phyloP scores from a whole-genome alignment of 1,140 invertebrate genomes.

The Drosophila saltans region DNA sequence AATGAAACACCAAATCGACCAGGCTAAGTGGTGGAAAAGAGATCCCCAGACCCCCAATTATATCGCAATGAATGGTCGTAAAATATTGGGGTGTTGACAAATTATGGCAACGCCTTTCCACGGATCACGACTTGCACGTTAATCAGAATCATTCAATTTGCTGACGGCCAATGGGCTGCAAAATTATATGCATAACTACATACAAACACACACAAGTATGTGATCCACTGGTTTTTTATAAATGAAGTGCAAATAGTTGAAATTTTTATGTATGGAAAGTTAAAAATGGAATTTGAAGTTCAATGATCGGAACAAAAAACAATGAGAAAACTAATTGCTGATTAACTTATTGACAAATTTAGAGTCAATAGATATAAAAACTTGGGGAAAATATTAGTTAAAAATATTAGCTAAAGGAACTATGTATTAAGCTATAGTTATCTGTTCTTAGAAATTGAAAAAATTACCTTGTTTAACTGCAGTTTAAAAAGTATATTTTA shows the following conservation, averaged over 20 bases:
- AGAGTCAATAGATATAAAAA: too few relatives aligned
- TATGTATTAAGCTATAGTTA: too few relatives aligned
- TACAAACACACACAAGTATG: not conserved
- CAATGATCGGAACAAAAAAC: not conserved
- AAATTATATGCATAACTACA: slow-evolving; percentile 2
- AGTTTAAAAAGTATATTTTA: too few relatives aligned
- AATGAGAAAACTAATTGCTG: not conserved
- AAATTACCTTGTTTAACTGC: too few relatives aligned
- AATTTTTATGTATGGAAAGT: not conserved
- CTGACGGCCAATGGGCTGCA: not conserved
- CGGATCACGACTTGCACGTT: slow-evolving; percentile 64
- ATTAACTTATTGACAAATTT: too few relatives aligned
- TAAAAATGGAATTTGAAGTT: not conserved
- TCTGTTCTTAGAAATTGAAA: too few relatives aligned
- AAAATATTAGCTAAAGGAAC: too few relatives aligned
- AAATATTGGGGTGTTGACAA: slow-evolving; percentile 83
- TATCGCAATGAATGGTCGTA: slow-evolving; percentile 78
- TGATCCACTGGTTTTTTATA: too few relatives aligned
- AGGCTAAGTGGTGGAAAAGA: slow-evolving; percentile 26
- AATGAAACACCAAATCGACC: slow-evolving; percentile 28
- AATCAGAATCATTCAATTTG: slow-evolving; percentile 39
- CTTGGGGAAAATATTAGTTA: too few relatives aligned
- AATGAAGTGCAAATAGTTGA: not conserved
- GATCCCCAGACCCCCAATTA: slow-evolving; percentile 57
- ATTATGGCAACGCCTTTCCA: slow-evolving; percentile 80